Percentiles rank a stretch among this genome's conserved stretches.
Evolutionary conservation across 2,888 invertebrate genomes (phyloP).

Genomic region (Myopa tessellatipennis): DNA sequence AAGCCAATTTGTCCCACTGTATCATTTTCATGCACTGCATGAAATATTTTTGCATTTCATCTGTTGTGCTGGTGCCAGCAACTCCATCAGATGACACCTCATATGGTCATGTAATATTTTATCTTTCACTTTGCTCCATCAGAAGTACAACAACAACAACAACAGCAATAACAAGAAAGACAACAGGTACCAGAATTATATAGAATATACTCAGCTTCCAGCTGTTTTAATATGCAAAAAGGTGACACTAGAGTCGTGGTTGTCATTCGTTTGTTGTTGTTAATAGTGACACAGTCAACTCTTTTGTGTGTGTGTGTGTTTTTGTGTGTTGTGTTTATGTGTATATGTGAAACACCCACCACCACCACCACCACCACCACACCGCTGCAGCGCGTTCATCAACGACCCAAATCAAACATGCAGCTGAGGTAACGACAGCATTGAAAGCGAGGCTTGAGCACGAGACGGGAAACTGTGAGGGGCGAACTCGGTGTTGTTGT

Average conservation of each 20-base stretch:
- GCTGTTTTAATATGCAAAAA: constrained; percentile 33
- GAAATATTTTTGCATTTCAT: not conserved
- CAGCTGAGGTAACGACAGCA: not conserved
- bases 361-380: not conserved
- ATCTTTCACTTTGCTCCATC: constrained; percentile 44
- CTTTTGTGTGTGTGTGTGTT: not conserved
- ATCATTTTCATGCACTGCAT: no score
- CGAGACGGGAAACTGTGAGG: not conserved
- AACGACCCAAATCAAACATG: not conserved
- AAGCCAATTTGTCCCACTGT: not conserved
- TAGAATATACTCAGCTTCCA: constrained; percentile 20
- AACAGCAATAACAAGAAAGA: not conserved
- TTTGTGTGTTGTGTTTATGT: not conserved
- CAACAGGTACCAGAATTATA: not conserved
- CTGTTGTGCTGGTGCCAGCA: constrained; percentile 39
- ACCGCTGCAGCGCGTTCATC: constrained; percentile 4
- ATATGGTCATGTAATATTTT: constrained; percentile 53
- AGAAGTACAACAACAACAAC: constrained; percentile 18
- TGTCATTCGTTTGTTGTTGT: not conserved
- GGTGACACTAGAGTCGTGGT: not conserved
- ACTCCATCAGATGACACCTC: constrained; percentile 55
- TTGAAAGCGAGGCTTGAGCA: not conserved
- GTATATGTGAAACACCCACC: not conserved
- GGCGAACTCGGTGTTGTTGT: not conserved
- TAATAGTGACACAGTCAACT: not conserved